These are phyloP conservation scores for Cryptoprocta ferox DNA, from an alignment of 2,797 vertebrate genomes.

Conservation along the genomic window DNA sequence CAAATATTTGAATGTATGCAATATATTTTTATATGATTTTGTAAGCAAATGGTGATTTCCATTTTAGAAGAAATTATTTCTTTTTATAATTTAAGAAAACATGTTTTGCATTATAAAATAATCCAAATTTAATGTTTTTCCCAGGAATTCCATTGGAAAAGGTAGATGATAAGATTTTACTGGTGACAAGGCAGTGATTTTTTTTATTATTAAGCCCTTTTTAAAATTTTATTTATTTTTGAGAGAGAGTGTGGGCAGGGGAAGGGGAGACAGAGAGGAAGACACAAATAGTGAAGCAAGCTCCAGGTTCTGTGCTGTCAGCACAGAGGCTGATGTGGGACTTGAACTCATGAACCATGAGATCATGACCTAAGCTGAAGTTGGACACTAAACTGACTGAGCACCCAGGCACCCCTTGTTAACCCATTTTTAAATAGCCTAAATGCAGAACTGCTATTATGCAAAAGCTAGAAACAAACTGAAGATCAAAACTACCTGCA, in stretches of 20 bases:
- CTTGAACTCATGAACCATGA: no score
- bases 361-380: no score
- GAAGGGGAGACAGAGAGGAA: no score
- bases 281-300: no score
- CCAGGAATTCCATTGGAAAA: neutral
- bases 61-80: neutral
- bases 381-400: no score
- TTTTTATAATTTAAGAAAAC: slow-evolving; percentile 17
- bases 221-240: neutral
- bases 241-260: no score
- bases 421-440: neutral
- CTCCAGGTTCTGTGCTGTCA: no score
- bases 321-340: no score
- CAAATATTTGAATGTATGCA: neutral
- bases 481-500: neutral
- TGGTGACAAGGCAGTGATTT: neutral
- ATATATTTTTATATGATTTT: neutral
- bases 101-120: neutral
- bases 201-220: neutral
- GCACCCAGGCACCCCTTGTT: neutral
- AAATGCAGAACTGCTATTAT: neutral
- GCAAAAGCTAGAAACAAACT: slow-evolving; percentile 5
- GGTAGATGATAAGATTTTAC: neutral
- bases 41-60: neutral
- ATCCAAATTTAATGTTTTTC: neutral